These are phyloP conservation scores for Tachina lurida DNA, from an alignment of 2,888 invertebrate species.

Conservation along the genomic window DNA sequence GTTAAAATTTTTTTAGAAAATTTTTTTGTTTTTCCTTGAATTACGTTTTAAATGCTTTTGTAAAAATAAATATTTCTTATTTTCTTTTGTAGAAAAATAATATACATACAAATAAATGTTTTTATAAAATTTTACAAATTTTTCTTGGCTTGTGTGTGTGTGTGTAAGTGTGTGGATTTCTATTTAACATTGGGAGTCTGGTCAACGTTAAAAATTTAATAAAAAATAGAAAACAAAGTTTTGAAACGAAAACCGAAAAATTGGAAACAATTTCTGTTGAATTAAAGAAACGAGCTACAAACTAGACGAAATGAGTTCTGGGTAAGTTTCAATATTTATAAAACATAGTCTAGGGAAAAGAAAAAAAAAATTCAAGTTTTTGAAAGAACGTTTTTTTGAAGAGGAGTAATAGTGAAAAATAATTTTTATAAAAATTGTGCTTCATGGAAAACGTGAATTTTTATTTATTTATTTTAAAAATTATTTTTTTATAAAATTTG, in stretches of 20 bases:
- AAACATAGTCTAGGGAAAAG: background rate
- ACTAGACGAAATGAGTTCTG: constrained; percentile 66
- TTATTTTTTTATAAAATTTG: too few species aligned
- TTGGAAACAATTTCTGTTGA: constrained; percentile 10
- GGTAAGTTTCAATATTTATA: constrained; percentile 54
- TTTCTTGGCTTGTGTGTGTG: background rate
- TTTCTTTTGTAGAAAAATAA: constrained; percentile 9
- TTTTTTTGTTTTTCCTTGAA: background rate
- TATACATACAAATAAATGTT: constrained; percentile 11
- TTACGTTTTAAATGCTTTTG: constrained; percentile 2
- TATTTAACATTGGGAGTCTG: constrained; percentile 33
- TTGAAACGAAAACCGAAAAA: background rate
- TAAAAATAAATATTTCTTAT: constrained; percentile 4
- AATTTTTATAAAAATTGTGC: too few species aligned
- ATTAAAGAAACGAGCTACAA: background rate
- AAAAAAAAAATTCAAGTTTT: constrained; percentile 12
- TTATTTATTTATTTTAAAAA: too few species aligned
- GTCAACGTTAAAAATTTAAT: constrained; percentile 9
- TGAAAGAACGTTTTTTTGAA: background rate
- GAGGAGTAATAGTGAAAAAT: background rate
- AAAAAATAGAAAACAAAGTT: constrained; percentile 22
- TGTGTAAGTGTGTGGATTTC: background rate
- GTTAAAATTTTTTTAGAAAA: background rate
- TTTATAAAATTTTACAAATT: constrained; percentile 47
- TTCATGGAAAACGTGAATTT: too few species aligned